phyloP scores from a whole-genome alignment of 2,113 vertebrate genomes.

The Thamnaconus septentrionalis region DNA sequence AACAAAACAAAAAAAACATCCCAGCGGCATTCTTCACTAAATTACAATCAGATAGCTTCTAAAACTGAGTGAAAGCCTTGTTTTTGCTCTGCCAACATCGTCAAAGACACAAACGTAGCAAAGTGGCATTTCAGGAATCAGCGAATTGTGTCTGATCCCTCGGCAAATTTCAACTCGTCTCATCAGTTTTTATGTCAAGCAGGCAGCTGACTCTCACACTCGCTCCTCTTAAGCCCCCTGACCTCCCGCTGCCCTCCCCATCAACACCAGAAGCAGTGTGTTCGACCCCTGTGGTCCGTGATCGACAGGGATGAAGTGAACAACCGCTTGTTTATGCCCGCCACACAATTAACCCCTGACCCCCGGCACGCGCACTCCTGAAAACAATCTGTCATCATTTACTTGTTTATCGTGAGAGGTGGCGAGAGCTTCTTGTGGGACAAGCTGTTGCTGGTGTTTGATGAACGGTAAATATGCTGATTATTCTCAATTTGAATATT shows the following conservation, averaged over 20 bases:
- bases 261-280: neutral
- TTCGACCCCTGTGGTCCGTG: conserved; percentile 16
- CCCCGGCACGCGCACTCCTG: conserved; percentile 6
- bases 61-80: neutral
- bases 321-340: conserved; percentile 38
- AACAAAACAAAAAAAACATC: conserved; percentile 65
- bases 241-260: conserved; percentile 22
- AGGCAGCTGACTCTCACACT: no score
- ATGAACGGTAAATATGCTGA: no score
- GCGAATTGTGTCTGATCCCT: no score
- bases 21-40: conserved; percentile 42
- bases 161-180: no score
- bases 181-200: no score
- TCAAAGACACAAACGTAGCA: no score
- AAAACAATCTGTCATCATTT: conserved; percentile 25
- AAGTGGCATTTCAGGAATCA: no score
- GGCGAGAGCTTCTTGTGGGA: no score
- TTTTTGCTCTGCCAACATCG: neutral
- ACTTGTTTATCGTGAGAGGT: neutral
- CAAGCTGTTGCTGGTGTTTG: no score
- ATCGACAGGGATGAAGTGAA: conserved; percentile 36
- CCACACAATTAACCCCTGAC: conserved; percentile 52
- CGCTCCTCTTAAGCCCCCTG: neutral
- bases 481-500: no score
- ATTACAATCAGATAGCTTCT: conserved; percentile 40